phyloP scores from a whole-genome alignment of 2,113 vertebrate genomes.

The Limnothrissa miodon region DNA sequence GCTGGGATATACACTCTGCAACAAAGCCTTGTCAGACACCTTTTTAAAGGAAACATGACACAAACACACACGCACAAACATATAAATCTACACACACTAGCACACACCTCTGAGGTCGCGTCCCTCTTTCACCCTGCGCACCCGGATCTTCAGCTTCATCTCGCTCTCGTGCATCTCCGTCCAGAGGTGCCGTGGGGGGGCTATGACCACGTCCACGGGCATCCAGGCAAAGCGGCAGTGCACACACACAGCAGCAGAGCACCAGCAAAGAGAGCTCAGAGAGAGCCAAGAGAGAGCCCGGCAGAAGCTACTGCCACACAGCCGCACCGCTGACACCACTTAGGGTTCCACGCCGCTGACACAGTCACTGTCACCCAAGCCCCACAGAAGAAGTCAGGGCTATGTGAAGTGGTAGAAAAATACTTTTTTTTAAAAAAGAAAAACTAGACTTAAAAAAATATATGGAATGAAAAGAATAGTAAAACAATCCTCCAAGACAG shows the following conservation, averaged over 20 bases:
- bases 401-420: background rate
- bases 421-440: background rate
- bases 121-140: constrained; percentile 85
- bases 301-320: background rate
- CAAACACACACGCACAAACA: background rate
- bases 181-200: constrained; percentile 80
- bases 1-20: background rate
- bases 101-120: constrained; percentile 86
- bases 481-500: background rate
- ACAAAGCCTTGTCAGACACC: background rate
- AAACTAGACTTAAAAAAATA: background rate
- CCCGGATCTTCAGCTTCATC: constrained; percentile 91
- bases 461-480: background rate
- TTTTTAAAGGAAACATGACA: background rate
- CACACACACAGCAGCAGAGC: constrained; percentile 19
- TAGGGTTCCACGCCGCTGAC: background rate
- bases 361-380: background rate
- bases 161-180: constrained; percentile 81
- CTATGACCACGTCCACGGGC: constrained; percentile 82
- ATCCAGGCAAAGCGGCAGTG: constrained; percentile 61
- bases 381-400: background rate
- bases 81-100: background rate
- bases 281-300: background rate
- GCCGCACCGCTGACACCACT: background rate
- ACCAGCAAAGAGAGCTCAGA: background rate